Evolutionary conservation across 1,140 invertebrate genomes (phyloP), one percentile per base, ranked within the genome.

Genomic region (Diorhabda elongata): DNA sequence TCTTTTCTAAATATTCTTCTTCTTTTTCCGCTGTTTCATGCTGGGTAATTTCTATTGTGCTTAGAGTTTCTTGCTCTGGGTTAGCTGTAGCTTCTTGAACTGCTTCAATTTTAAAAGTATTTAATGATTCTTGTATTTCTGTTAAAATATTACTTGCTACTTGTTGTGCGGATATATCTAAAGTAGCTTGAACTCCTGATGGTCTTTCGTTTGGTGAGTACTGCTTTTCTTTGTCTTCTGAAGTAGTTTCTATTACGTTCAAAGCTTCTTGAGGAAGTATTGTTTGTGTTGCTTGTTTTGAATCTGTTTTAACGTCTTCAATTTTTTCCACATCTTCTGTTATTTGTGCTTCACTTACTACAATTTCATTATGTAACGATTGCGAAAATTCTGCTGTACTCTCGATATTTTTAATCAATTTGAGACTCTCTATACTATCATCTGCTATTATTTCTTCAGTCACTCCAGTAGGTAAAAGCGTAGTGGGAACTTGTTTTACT

Each of bases 391-490:
- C 84, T 42, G 88, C 88, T 59, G 66, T 77, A 8, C 75, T 81
- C 45, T 75, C 69, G 11, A 80, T 66, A 41, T 80, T 75, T 68
- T 71, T 64, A 41, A 82, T 77, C 73, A 84, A 74, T 3, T 76
- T 69, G n/a, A 88, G 67, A 57, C 81, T 66, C 26, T 80, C 82
- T 9, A 86, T 70, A 63, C 81, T 80, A 75, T 85, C 83, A 69
- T 87, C 81, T 11, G 83, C 74, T 66, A 81, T 78, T 26, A 85
- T 84, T 83, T 89, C 86, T 79, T 89, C 85, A 57, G 88, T 81
- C 69, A 88, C 77, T 58, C 86, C 77, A n/a, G 86, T 87, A 69
- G 84, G 79, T 0, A 87, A 72, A 42, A 85, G 80, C 73, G 87
- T 85, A 2, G 82, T 81, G 7, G 85, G 80, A 3, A 83, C 79